Conservation (phyloP, 2,888 invertebrate species). For the Linnaemya tessellans region DNA sequence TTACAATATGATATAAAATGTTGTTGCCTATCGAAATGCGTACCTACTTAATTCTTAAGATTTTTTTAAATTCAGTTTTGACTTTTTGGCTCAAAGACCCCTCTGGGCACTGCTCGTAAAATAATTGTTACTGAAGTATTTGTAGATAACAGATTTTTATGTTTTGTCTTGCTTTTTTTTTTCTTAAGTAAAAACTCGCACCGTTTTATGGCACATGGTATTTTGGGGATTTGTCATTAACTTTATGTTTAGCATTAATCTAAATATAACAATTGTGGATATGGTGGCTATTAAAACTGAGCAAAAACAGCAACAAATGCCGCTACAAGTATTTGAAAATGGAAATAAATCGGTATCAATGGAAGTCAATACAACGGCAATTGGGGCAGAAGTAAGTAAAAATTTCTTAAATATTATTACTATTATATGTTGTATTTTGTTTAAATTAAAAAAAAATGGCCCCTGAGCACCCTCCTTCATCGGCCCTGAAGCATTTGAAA, state of each 20-base stretch:
- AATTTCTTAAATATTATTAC: not conserved
- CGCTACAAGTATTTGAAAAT: not conserved
- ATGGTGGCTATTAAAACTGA: conserved; percentile 83
- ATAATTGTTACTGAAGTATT: too few species aligned
- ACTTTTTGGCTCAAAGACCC: too few species aligned
- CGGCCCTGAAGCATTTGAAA: too few species aligned
- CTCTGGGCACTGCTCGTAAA: too few species aligned
- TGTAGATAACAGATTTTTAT: too few species aligned
- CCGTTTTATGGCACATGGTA: conserved; percentile 86
- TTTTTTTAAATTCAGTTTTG: too few species aligned
- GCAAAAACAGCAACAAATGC: not conserved
- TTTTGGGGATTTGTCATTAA: conserved; percentile 88
- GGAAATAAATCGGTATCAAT: not conserved
- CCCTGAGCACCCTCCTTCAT: too few species aligned
- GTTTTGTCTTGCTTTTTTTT: not conserved
- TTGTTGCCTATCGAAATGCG: too few species aligned
- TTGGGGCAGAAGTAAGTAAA: conserved; percentile 27
- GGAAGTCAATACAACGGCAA: conserved; percentile 12
- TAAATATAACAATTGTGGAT: conserved; percentile 88
- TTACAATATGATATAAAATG: too few species aligned
- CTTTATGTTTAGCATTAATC: conserved; percentile 87
- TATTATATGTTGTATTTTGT: too few species aligned
- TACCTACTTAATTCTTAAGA: too few species aligned
- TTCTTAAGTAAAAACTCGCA: conserved; percentile 79
- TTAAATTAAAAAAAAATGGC: too few species aligned